A percentile compares a stretch with the other conserved stretches of the same genome.
Conservation (phyloP, 2,113 vertebrate species). For the Labeo catla region DNA sequence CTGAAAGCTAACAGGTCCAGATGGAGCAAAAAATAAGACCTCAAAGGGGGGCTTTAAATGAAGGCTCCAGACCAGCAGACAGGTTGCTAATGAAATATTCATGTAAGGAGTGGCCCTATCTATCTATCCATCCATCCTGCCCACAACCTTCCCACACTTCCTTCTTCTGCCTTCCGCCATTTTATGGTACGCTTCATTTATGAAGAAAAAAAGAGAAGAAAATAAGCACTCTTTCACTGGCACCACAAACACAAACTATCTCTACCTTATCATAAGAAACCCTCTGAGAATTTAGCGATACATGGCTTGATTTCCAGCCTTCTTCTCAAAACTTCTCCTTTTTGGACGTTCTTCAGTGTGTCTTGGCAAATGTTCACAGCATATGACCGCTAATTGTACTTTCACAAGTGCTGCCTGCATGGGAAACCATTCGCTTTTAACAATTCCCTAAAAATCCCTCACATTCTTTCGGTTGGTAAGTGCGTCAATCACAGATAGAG, state of each 20-base stretch:
- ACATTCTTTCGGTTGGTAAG: constrained; percentile 23
- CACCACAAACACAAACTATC: constrained; percentile 18
- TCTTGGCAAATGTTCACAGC: constrained; percentile 34
- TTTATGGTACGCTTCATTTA: constrained; percentile 23
- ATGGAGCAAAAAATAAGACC: constrained; percentile 62
- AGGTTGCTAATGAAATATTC: constrained; percentile 69
- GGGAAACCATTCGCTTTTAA: constrained; percentile 29
- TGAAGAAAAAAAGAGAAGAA: constrained; percentile 25
- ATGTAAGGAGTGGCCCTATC: constrained; percentile 58
- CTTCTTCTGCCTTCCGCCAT: constrained; percentile 39
- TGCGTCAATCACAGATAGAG: constrained; percentile 57
- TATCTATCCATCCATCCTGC: constrained; percentile 38
- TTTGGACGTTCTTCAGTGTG: constrained; percentile 18
- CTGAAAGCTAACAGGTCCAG: constrained; percentile 57
- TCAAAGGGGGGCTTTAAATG: constrained; percentile 62
- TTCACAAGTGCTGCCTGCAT: constrained; percentile 28
- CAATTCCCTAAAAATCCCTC: constrained; percentile 9
- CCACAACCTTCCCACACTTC: constrained; percentile 51
- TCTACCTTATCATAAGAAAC: constrained; percentile 12
- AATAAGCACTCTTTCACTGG: constrained; percentile 30
- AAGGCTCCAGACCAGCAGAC: constrained; percentile 59
- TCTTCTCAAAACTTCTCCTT: constrained; percentile 20
- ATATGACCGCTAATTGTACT: constrained; percentile 38
- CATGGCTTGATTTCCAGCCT: constrained; percentile 30
- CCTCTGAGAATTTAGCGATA: constrained; percentile 17